These are phyloP conservation scores for Stenotaenia linearis DNA, from an alignment of 2,888 invertebrate species.

Conservation along the genomic window DNA sequence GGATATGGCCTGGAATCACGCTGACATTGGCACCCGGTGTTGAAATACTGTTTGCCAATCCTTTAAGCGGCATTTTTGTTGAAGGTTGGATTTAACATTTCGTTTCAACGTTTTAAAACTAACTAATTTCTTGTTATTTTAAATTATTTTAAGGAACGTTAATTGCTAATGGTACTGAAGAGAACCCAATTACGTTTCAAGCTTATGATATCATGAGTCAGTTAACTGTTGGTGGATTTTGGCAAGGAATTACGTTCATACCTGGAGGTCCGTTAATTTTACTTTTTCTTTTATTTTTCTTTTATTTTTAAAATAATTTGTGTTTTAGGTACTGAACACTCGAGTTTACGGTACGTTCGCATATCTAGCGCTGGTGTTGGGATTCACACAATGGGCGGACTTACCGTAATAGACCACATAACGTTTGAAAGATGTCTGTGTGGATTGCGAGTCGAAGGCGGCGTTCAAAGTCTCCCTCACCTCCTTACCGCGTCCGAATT, in stretches of 20 bases:
- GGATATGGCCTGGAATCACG: neutral
- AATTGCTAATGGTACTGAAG: neutral
- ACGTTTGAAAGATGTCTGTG: neutral
- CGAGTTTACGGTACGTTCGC: neutral
- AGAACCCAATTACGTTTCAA: neutral
- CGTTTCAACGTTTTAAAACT: too few relatives aligned
- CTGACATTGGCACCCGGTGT: neutral
- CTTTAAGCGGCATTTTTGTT: neutral
- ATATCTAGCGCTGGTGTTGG: neutral
- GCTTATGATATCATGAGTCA: neutral
- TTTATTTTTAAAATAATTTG: too few relatives aligned
- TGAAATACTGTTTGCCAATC: neutral
- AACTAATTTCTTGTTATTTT: too few relatives aligned
- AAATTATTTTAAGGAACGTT: too few relatives aligned
- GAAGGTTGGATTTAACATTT: too few relatives aligned
- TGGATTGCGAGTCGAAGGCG: neutral
- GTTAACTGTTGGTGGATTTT: neutral
- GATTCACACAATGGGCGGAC: neutral
- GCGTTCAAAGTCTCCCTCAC: neutral
- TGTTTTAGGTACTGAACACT: neutral
- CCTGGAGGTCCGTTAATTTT: neutral
- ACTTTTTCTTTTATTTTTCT: neutral
- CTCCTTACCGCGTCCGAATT: neutral
- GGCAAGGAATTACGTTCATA: neutral
- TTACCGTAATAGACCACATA: neutral